Evolutionary conservation across 2,797 vertebrate genomes (phyloP).

Genomic region (Sebastes itinus): DNA sequence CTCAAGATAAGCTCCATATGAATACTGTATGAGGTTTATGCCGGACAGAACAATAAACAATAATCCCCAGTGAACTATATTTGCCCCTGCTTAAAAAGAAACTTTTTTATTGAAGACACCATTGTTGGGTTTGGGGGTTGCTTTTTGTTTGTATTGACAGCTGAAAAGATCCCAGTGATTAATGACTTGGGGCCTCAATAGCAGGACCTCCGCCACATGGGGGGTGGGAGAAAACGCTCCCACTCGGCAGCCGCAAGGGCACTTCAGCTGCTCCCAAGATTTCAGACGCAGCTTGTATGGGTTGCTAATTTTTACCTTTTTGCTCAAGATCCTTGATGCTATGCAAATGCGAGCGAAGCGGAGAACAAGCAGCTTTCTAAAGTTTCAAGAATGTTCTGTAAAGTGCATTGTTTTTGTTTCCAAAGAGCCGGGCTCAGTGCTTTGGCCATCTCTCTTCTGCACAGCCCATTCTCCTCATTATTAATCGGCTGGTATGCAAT

Average conservation of each 20-base stretch:
- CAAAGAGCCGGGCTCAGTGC: slow-evolving; percentile 66
- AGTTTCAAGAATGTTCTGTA: slow-evolving; percentile 69
- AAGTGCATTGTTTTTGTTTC: slow-evolving; percentile 82
- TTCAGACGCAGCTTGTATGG: slow-evolving; percentile 69
- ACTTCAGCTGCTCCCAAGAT: slow-evolving; percentile 77
- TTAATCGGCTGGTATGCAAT: slow-evolving; percentile 78
- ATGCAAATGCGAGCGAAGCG: slow-evolving; percentile 75
- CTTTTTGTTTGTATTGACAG: slow-evolving; percentile 89
- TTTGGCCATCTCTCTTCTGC: slow-evolving; percentile 65
- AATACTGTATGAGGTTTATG: slow-evolving; percentile 76
- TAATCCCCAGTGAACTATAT: slow-evolving; percentile 77
- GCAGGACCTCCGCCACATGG: slow-evolving; percentile 71
- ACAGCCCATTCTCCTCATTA: slow-evolving; percentile 75
- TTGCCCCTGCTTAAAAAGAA: slow-evolving; percentile 58
- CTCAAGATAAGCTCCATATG: slow-evolving; percentile 77
- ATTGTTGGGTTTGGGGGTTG: slow-evolving; percentile 83
- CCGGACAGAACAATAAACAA: slow-evolving; percentile 71
- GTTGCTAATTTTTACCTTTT: slow-evolving; percentile 68
- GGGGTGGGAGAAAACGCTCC: slow-evolving; percentile 56
- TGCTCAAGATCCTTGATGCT: slow-evolving; percentile 64
- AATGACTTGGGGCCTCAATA: slow-evolving; percentile 88
- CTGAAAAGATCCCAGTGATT: slow-evolving; percentile 91
- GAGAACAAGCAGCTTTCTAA: slow-evolving; percentile 71
- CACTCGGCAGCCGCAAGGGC: slow-evolving; percentile 69
- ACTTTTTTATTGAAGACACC: slow-evolving; percentile 68